Base-by-base conservation (phyloP, 2,888 invertebrate species). In the Orchestes rusci region DNA sequence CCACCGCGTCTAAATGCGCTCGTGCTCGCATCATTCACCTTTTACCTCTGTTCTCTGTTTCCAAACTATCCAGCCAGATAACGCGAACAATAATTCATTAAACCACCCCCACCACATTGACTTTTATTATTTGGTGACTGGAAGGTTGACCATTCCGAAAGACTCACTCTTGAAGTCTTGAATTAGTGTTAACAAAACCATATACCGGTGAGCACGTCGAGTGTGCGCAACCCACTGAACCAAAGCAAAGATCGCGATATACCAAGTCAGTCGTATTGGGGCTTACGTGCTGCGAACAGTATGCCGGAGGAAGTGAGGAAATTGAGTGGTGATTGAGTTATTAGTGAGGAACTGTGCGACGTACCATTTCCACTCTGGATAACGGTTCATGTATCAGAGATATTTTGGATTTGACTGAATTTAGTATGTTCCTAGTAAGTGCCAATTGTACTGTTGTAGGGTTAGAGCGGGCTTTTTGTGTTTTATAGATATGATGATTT, bases 151-250 rank as follows among this genome's bases (percentile, higher is more conserved):
- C 51, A 51, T 41, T 43, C 39, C 50, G 29, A 43, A 43, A 45
- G 45, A 45, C 38, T n/a, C n/a, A n/a, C n/a, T n/a, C n/a, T n/a
- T 31, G 37, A 40, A 43, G 44, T 44, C 48, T 52, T 48, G 51
- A 48, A 53, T 56, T 51, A 56, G 56, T 56, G 50, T 50, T 48
- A 52, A 50, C 37, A 44, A 48, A 48, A 47, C 50, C n/a, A n/a
- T n/a, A n/a, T n/a, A n/a, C n/a, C 54, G 47, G 51, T 48, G 51
- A 49, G 46, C 38, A 35, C 28, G 31, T 42, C 43, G 43, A 43
- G 43, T 35, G 47, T 43, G 47, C 45, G 32, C 29, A 29, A 16
- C 12, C 13, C 31, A n/a, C 13, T 15, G 31, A 31, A 13, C 10
- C 8, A 10, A 23, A 8, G 7, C 7, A 23, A 23, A 23, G 10